Base-by-base conservation (phyloP, 2,888 invertebrate species). In the Spodoptera exigua region DNA sequence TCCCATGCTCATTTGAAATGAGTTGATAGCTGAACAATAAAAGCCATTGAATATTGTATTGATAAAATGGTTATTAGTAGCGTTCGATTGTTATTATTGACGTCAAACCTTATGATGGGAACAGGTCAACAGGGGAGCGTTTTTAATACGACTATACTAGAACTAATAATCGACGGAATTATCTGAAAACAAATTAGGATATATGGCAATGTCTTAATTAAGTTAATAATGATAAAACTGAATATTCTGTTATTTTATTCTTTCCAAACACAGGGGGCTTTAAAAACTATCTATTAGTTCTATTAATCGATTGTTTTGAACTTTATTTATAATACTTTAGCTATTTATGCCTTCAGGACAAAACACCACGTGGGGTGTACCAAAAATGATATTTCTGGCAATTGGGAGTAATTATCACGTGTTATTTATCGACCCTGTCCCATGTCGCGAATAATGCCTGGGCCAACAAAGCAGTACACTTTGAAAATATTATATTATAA, bases 31-130 rank as follows among this genome's bases (percentile, higher is more conserved):
- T 14, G 7, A 73, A 56, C 68, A 73, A 80, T 75, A 73, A 75
- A 74, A 66, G 55, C 59, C 67, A 64, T 78, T 77, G 47, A 70
- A 76, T 75, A 78, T 46, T 74, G 53, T 12, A 84, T 84, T 85
- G 82, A 85, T 86, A 78, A 79, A 84, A 85, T 81, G 67, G 77
- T 81, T 82, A 83, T 80, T 77, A 80, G 70, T 59, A 71, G 70
- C 72, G 81, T 80, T 76, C 75, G 49, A 67, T 74, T 81, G 79
- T 74, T 63, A 75, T 69, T 67, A 85, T 83, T 92, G 91, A 91
- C 91, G 91, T 92, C 92, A 91, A 78, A 61, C 48, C 47, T 46
- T 54, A 61, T 80, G 79, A 87, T 87, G 81, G 71, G 61, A 84
- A n/a, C n/a, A n/a, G n/a, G 84, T 87, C 84, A 87, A 89, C 79